Conservation (phyloP, 2,888 invertebrate genomes). For the Acleris cristana region DNA sequence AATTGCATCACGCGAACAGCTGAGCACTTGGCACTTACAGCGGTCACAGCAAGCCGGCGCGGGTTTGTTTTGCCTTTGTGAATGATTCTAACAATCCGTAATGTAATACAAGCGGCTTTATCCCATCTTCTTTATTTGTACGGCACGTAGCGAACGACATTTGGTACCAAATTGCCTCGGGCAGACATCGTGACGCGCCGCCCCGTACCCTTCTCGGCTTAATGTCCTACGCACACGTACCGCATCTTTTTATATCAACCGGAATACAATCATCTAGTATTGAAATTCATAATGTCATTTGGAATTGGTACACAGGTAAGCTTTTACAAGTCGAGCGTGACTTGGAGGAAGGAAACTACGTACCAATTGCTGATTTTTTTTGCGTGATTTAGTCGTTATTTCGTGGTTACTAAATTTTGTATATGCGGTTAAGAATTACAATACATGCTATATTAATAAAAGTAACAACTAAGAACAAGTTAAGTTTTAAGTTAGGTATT, state of each 20-base stretch:
- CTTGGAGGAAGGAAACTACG: constrained; percentile 1
- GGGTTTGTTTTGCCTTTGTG: constrained; percentile 20
- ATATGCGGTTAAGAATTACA: background rate
- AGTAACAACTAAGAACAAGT: too few species aligned
- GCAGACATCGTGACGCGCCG: constrained; percentile 74
- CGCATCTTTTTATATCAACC: constrained; percentile 62
- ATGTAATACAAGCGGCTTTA: constrained; percentile 70
- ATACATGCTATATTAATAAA: background rate
- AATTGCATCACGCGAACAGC: constrained; percentile 1
- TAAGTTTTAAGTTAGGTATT: too few species aligned
- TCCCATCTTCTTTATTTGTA: constrained; percentile 79
- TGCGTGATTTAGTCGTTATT: background rate
- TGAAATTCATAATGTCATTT: constrained; percentile 58
- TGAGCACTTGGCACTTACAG: background rate
- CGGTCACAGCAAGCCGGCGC: background rate
- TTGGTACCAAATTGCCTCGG: constrained; percentile 82
- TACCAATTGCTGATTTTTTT: constrained; percentile 5
- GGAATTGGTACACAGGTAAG: constrained; percentile 32
- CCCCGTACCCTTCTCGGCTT: constrained; percentile 68
- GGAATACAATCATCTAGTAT: constrained; percentile 57
- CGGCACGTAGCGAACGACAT: constrained; percentile 80
- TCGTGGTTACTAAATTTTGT: too few species aligned
- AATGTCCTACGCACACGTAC: constrained; percentile 73
- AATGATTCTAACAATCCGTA: constrained; percentile 55
- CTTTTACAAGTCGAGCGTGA: constrained; percentile 28